Percentiles rank a stretch among this genome's conserved stretches.
Evolutionary conservation across 2,113 vertebrate species (phyloP).

Genomic region (Platichthys stellatus): DNA sequence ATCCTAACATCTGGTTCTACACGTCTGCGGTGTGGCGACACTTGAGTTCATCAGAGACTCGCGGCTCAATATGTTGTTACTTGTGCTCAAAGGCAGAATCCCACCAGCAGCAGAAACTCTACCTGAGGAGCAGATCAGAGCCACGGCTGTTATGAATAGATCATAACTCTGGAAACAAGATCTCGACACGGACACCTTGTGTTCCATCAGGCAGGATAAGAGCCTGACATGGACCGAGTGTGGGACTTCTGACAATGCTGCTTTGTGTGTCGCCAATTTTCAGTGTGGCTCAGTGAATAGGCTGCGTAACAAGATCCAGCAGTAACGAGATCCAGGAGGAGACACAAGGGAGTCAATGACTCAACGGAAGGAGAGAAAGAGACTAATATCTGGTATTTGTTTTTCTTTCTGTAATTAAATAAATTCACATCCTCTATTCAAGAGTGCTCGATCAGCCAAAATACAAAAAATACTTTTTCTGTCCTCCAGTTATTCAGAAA

Average conservation of each 20-base stretch:
- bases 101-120: slow-evolving; percentile 31
- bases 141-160: slow-evolving; percentile 40
- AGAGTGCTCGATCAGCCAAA: neutral
- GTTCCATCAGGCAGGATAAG: slow-evolving; percentile 32
- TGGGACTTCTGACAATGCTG: slow-evolving; percentile 29
- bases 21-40: neutral
- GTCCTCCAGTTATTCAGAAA: too few species aligned
- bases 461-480: neutral
- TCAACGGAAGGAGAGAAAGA: neutral
- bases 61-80: slow-evolving; percentile 4
- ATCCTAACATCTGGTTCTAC: neutral
- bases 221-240: slow-evolving; percentile 11
- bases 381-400: neutral
- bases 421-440: too few species aligned
- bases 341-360: slow-evolving; percentile 6
- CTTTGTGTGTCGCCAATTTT: slow-evolving; percentile 30
- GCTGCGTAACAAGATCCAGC: slow-evolving; percentile 28
- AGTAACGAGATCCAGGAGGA: neutral
- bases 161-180: slow-evolving; percentile 50
- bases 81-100: slow-evolving; percentile 23
- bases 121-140: slow-evolving; percentile 40
- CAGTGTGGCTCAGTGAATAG: slow-evolving; percentile 36
- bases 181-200: slow-evolving; percentile 42
- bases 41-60: neutral
- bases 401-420: neutral